A percentile compares a stretch with the other conserved stretches of the same genome.
These are phyloP conservation scores for Poecilia latipinna DNA, from an alignment of 2,113 vertebrate species.

Conservation along the genomic window DNA sequence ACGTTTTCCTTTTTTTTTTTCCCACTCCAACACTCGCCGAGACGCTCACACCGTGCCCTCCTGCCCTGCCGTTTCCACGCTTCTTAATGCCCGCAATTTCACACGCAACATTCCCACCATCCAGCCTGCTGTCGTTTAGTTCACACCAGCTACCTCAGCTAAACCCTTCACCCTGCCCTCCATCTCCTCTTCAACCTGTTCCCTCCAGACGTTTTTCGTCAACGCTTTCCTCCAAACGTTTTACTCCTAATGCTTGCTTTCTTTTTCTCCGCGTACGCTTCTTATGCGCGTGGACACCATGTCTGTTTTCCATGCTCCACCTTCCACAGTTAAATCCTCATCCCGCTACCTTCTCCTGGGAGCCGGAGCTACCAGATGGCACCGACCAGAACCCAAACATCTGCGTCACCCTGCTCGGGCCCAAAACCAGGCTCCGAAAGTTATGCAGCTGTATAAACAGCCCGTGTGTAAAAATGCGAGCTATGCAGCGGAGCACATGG, in stretches of 20 bases:
- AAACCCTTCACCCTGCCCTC: conserved; percentile 14
- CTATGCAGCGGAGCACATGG: conserved; percentile 59
- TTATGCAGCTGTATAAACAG: conserved; percentile 77
- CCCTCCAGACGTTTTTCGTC: not conserved
- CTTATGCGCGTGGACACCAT: conserved; percentile 10
- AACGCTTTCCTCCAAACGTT: not conserved
- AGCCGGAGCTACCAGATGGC: conserved; percentile 70
- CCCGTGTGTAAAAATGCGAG: conserved; percentile 68
- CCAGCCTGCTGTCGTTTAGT: conserved; percentile 24
- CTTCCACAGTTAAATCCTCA: conserved; percentile 33
- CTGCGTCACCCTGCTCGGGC: conserved; percentile 51
- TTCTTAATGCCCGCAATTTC: conserved; percentile 52
- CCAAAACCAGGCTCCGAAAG: conserved; percentile 44
- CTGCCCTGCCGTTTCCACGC: conserved; percentile 57
- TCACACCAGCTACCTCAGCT: conserved; percentile 8
- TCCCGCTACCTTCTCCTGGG: conserved; percentile 43
- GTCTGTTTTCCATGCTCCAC: conserved; percentile 37
- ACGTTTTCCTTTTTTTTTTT: not conserved
- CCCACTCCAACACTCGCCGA: not conserved
- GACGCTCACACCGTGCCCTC: conserved; percentile 29
- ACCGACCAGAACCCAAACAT: conserved; percentile 63
- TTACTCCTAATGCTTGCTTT: not conserved
- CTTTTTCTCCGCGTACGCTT: not conserved
- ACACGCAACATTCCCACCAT: conserved; percentile 52
- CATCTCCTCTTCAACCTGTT: not conserved